Evolutionary conservation across 2,797 vertebrate genomes (phyloP).

Genomic region (Epinephelus awoara): DNA sequence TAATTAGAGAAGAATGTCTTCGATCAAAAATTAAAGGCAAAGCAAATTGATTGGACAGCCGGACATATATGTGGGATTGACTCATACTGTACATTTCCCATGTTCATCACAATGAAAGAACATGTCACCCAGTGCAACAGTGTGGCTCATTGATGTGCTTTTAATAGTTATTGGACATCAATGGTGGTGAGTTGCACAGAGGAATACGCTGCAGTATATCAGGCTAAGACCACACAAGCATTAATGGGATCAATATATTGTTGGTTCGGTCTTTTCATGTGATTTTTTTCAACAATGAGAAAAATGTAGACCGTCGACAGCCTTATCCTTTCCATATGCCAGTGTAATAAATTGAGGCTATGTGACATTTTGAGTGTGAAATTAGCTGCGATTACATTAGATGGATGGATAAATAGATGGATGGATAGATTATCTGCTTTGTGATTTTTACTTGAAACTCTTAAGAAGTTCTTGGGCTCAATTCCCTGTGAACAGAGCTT

Average conservation of each 20-base stretch:
- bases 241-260: not conserved
- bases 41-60: not conserved
- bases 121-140: not conserved
- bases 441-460: not conserved
- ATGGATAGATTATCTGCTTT: constrained; percentile 24
- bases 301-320: not conserved
- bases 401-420: constrained; percentile 10
- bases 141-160: not conserved
- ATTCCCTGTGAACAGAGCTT: not conserved
- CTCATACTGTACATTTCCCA: not conserved
- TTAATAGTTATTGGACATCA: not conserved
- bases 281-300: not conserved
- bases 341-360: constrained; percentile 2
- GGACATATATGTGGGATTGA: not conserved
- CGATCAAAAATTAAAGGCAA: too few species aligned
- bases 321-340: constrained; percentile 3
- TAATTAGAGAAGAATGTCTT: too few species aligned
- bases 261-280: not conserved
- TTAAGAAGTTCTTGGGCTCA: not conserved
- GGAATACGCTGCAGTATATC: not conserved
- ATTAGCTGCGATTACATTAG: not conserved
- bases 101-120: not conserved
- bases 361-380: constrained; percentile 13
- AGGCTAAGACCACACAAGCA: not conserved
- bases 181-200: not conserved